These are phyloP conservation scores for Myotis pilosus DNA, from an alignment of 2,797 vertebrate species.

Conservation along the genomic window DNA sequence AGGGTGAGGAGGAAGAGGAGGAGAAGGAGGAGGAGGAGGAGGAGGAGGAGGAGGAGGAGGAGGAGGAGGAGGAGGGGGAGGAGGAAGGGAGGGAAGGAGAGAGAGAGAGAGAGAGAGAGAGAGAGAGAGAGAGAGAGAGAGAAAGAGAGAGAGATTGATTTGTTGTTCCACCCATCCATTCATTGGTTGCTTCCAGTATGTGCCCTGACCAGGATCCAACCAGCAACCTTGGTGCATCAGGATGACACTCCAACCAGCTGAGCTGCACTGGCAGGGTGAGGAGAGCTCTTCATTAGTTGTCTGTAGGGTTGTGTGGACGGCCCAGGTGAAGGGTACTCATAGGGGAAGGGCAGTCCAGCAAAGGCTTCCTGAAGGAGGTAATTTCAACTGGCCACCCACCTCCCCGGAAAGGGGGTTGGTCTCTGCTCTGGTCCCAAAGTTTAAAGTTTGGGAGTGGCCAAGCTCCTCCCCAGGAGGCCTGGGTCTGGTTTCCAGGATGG, in stretches of 20 bases:
- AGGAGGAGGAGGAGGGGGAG: no score
- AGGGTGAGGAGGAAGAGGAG: not conserved
- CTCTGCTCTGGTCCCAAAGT: not conserved
- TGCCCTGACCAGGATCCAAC: not conserved
- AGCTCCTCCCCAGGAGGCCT: not conserved
- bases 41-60: no score
- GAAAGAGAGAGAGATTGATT: not conserved
- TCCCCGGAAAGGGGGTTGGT: not conserved
- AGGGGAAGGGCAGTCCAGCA: not conserved
- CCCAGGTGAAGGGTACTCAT: not conserved
- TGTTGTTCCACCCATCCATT: not conserved
- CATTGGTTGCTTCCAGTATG: not conserved
- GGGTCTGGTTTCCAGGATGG: slow-evolving; percentile 39
- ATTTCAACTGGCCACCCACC: not conserved
- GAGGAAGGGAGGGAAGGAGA: no score
- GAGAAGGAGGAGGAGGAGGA: no score
- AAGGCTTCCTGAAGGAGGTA: not conserved
- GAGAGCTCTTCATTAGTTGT: slow-evolving; percentile 21
- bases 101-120: not conserved
- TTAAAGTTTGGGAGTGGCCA: not conserved
- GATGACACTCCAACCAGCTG: not conserved
- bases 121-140: not conserved
- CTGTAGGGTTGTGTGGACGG: not conserved
- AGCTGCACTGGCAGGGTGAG: not conserved
- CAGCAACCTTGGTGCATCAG: not conserved